Base-by-base conservation (phyloP, 2,888 invertebrate species). In the Nipponacmea schrenckii region DNA sequence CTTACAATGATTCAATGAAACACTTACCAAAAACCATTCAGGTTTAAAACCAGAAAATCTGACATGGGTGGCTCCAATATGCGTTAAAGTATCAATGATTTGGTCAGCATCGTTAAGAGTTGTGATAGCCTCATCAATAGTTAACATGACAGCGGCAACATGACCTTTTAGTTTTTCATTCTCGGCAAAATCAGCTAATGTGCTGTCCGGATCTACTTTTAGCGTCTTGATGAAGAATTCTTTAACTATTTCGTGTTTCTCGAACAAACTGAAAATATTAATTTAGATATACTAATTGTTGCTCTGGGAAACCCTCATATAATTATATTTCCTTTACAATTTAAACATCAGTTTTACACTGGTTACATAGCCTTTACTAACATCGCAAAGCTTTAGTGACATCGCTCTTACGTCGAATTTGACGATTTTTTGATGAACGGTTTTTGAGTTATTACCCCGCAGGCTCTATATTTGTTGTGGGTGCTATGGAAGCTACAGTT, bases 41-140 rank as follows among this genome's bases (percentile, higher is more conserved):
- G 93, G 93, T 90, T 94, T 93, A 90, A 96, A 96, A 10, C 94
- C 94, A 0, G 94, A 94, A 90, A 96, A 94, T 88, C 93, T 92
- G 76, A 93, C 91, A 90, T 96, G 96, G 69, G 94, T 93, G 71
- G 93, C 93, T 7, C 96, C 96, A 68, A 95, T 93, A 89, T 94
- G 93, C 85, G 94, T 93, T 72, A 96, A 92, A 87, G 93, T 94
- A 82, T 93, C 92, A 89, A 95, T 93, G 91, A 95, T 95, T 84
- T 92, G 92, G 89, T 96, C 96, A 89, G 95, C 91, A 87, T 96
- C 93, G 83, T 96, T 95, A 75, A 96, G 91, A n/a, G 94, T 93
- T 86, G 94, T 94, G 89, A 96, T 96, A 74, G 95, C 94, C 86
- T 96, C 95, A 87, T 96, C 96, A 74, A 96, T 89, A 0, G 95